Evolutionary conservation across 2,888 invertebrate species (phyloP).

Genomic region (Pseudococcus viburni): DNA sequence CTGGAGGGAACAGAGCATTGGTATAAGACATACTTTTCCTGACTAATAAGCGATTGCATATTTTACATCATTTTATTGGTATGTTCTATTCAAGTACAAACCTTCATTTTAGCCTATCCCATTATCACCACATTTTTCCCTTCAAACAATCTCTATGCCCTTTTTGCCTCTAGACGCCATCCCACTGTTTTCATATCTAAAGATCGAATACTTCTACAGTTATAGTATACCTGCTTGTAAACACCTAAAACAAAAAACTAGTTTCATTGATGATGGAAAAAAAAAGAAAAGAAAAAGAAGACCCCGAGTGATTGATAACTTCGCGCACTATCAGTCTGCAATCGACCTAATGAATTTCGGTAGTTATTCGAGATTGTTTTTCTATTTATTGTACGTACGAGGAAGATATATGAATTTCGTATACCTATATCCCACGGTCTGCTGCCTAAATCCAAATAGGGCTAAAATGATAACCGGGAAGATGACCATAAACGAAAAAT

Average conservation of each 20-base stretch:
- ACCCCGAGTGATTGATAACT: conserved; percentile 32
- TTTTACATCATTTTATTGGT: too few species aligned
- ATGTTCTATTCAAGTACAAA: too few species aligned
- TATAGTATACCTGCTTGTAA: conserved; percentile 1
- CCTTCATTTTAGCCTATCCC: too few species aligned
- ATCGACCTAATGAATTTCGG: conserved; percentile 24
- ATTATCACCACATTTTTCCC: too few species aligned
- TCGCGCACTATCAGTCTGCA: conserved; percentile 54
- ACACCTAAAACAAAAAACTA: conserved; percentile 38
- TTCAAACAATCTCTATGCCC: too few species aligned
- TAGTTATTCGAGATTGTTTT: neutral
- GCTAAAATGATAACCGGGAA: conserved; percentile 49
- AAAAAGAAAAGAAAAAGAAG: neutral
- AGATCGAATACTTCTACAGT: neutral
- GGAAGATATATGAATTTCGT: conserved; percentile 2
- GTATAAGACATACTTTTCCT: too few species aligned
- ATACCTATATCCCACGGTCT: conserved; percentile 20
- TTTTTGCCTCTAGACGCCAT: too few species aligned
- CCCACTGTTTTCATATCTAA: too few species aligned
- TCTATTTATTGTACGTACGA: too few species aligned
- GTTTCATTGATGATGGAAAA: neutral
- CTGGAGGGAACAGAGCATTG: too few species aligned
- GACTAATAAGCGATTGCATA: too few species aligned
- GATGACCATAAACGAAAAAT: conserved; percentile 51
- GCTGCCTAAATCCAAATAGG: conserved; percentile 36